A percentile compares a stretch with the other conserved stretches of the same genome.
phyloP scores from a whole-genome alignment of 1,140 invertebrate species.

The Pseudomyrmex pallidus region DNA sequence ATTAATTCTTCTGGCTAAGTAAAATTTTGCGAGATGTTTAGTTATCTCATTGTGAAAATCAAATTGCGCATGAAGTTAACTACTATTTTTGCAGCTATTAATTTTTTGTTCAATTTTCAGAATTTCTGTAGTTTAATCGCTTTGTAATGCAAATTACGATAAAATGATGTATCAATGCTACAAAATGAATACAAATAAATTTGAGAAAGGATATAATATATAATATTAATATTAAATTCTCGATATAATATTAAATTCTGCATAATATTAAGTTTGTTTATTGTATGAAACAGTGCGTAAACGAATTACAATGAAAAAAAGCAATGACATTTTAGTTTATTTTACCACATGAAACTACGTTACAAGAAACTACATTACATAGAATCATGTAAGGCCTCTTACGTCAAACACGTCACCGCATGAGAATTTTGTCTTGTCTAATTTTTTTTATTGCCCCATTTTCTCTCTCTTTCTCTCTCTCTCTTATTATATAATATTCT shows the following conservation, averaged over 20 bases:
- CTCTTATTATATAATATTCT: too few species aligned
- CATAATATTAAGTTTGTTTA: constrained; percentile 12
- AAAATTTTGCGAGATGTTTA: neutral
- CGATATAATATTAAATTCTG: neutral
- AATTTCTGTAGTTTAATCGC: neutral
- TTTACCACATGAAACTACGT: neutral
- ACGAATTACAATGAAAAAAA: neutral
- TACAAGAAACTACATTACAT: neutral
- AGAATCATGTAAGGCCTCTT: constrained; percentile 17
- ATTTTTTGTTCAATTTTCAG: constrained; percentile 21
- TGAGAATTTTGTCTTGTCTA: too few species aligned
- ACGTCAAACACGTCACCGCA: constrained; percentile 38
- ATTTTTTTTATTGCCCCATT: too few species aligned
- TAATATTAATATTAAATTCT: neutral
- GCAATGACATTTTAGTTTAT: constrained; percentile 25
- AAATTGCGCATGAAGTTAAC: constrained; percentile 2
- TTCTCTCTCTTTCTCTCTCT: too few species aligned
- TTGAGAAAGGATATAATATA: neutral
- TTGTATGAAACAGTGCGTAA: neutral
- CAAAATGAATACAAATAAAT: neutral
- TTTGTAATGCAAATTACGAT: neutral
- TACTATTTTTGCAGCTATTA: neutral
- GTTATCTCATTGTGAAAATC: neutral
- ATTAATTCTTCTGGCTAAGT: neutral
- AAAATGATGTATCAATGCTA: constrained; percentile 1